phyloP scores from a whole-genome alignment of 2,113 vertebrate species.

The Clarias batrachus region DNA sequence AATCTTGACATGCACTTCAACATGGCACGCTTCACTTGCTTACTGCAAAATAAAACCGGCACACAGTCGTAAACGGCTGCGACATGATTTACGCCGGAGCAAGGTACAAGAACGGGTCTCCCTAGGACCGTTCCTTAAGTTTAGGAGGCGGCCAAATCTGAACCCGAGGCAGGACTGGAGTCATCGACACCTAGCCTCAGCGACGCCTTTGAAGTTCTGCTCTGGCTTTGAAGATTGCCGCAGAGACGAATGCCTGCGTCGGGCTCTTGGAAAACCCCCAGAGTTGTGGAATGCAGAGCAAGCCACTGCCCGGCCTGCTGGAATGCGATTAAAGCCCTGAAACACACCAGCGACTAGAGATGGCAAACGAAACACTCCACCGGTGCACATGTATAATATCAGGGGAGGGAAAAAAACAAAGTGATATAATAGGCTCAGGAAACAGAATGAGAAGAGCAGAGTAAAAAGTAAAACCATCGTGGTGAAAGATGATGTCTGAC shows the following conservation, averaged over 20 bases:
- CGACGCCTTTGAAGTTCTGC: slow-evolving; percentile 69
- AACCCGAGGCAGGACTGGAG: slow-evolving; percentile 66
- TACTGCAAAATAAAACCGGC: background rate
- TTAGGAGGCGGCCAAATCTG: slow-evolving; percentile 67
- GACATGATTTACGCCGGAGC: slow-evolving; percentile 28
- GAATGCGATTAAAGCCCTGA: slow-evolving; percentile 73
- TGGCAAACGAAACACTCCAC: background rate
- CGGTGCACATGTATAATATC: background rate
- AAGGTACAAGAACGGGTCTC: slow-evolving; percentile 21
- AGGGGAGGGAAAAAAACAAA: slow-evolving; percentile 10
- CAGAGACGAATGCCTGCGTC: slow-evolving; percentile 65
- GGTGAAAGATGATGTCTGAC: background rate
- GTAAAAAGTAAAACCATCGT: background rate
- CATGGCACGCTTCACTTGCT: background rate
- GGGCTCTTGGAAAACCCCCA: slow-evolving; percentile 69
- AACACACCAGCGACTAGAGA: slow-evolving; percentile 40
- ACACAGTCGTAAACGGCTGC: background rate
- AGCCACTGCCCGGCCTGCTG: slow-evolving; percentile 68
- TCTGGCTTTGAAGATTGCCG: slow-evolving; percentile 67
- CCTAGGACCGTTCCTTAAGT: slow-evolving; percentile 37
- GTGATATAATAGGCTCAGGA: background rate
- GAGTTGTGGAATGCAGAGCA: slow-evolving; percentile 73
- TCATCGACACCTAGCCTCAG: slow-evolving; percentile 74
- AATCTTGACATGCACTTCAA: background rate
- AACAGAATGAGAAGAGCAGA: background rate